phyloP scores from a whole-genome alignment of 2,888 invertebrate genomes.

The Cryptocheilus praepositus region DNA sequence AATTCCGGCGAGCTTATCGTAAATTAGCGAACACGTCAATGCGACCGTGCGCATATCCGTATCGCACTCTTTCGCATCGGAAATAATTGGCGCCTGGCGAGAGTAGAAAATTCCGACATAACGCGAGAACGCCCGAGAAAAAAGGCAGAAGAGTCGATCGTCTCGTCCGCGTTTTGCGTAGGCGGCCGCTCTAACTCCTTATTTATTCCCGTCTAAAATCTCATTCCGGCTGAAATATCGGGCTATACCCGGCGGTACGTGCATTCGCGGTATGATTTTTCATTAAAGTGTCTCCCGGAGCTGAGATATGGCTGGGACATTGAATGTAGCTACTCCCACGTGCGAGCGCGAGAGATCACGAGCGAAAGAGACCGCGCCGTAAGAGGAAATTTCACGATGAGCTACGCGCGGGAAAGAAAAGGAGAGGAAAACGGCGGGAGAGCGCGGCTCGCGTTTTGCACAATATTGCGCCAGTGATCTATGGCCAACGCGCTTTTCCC shows the following conservation, averaged over 20 bases:
- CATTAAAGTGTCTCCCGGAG: conserved; percentile 72
- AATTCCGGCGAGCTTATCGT: no score
- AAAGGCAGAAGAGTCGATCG: conserved; percentile 2
- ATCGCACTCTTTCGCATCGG: no score
- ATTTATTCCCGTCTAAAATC: conserved; percentile 73
- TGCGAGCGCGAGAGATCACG: conserved; percentile 36
- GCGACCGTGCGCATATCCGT: no score
- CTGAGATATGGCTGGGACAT: conserved; percentile 73
- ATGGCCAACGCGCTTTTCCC: conserved; percentile 64
- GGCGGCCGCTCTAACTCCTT: conserved; percentile 47
- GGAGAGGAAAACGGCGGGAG: conserved; percentile 39
- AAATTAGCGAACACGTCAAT: neutral
- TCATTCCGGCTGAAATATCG: conserved; percentile 69
- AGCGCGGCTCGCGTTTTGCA: conserved; percentile 58
- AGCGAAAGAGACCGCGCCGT: conserved; percentile 31
- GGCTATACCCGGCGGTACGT: conserved; percentile 60
- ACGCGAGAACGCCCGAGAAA: neutral
- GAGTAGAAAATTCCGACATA: conserved; percentile 1
- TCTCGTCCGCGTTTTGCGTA: conserved; percentile 8
- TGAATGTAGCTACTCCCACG: conserved; percentile 69
- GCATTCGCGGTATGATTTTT: conserved; percentile 73
- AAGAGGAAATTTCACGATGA: conserved; percentile 15
- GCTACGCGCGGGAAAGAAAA: conserved; percentile 27
- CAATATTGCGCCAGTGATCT: conserved; percentile 68
- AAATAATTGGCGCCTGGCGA: neutral